phyloP scores from a whole-genome alignment of 2,888 invertebrate species.

The Diloba caeruleocephala region DNA sequence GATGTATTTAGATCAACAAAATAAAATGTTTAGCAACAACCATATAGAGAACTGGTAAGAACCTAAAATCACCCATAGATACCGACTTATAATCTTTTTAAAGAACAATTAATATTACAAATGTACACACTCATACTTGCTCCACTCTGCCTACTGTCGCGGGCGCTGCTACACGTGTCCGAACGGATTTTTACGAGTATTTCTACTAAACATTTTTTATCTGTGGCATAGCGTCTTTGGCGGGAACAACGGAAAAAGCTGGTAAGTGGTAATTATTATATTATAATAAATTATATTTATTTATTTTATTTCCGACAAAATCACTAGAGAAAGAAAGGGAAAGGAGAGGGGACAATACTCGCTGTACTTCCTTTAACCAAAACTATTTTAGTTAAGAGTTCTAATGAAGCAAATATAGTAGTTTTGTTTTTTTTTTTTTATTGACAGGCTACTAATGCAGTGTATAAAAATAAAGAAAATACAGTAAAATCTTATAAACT shows the following conservation, averaged over 20 bases:
- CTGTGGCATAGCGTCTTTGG: conserved; percentile 49
- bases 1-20: not conserved
- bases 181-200: conserved; percentile 1
- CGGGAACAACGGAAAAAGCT: conserved; percentile 27
- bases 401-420: no score
- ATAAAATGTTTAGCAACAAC: conserved; percentile 1
- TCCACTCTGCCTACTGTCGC: conserved; percentile 19
- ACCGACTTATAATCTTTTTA: not conserved
- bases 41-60: conserved; percentile 3
- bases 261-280: no score
- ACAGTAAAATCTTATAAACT: no score
- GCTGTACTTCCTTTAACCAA: no score
- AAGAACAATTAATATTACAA: conserved; percentile 17
- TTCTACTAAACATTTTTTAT: conserved; percentile 18
- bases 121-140: not conserved
- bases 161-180: conserved; percentile 22
- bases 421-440: no score
- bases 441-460: no score
- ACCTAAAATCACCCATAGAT: conserved; percentile 11
- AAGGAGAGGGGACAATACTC: no score
- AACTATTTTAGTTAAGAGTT: no score
- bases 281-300: not conserved
- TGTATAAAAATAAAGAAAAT: no score
- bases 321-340: no score
- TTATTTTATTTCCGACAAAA: no score